phyloP scores from a whole-genome alignment of 1,140 invertebrate genomes.

The Phymorhynchus buccinoides region DNA sequence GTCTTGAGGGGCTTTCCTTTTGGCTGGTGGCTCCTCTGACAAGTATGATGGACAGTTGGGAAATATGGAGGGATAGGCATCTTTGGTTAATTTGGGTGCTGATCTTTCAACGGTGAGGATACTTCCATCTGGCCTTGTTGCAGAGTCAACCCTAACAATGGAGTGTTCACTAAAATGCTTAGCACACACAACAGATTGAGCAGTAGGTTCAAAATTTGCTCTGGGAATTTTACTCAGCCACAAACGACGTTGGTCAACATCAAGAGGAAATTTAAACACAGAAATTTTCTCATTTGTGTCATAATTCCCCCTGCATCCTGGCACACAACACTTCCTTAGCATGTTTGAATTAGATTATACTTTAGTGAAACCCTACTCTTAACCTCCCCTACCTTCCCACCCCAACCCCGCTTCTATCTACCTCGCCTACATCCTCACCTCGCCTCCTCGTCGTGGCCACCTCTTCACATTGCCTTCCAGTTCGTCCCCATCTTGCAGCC shows the following conservation, averaged over 20 bases:
- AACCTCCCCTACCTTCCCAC: no score
- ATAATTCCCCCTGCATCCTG: neutral
- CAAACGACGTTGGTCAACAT: neutral
- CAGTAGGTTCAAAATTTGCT: slow-evolving; percentile 22
- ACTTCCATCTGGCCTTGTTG: neutral
- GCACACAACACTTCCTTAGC: slow-evolving; percentile 3
- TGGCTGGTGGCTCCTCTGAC: slow-evolving; percentile 10
- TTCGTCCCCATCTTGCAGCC: no score
- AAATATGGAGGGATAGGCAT: slow-evolving; percentile 6
- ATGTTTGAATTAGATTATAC: no score
- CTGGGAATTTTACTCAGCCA: slow-evolving; percentile 35
- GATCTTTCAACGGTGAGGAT: neutral
- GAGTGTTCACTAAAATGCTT: slow-evolving; percentile 7
- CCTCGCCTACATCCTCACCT: no score
- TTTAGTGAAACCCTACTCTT: no score
- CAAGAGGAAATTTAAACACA: neutral
- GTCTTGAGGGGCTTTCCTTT: neutral
- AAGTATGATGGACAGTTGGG: neutral
- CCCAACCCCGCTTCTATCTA: no score
- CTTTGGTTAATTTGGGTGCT: neutral
- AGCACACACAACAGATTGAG: neutral
- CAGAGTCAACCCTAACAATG: neutral
- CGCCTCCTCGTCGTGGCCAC: no score
- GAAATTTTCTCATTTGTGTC: neutral
- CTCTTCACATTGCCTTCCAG: no score